These are phyloP conservation scores for Bugula neritina DNA, from an alignment of 2,888 invertebrate species.

Conservation along the genomic window DNA sequence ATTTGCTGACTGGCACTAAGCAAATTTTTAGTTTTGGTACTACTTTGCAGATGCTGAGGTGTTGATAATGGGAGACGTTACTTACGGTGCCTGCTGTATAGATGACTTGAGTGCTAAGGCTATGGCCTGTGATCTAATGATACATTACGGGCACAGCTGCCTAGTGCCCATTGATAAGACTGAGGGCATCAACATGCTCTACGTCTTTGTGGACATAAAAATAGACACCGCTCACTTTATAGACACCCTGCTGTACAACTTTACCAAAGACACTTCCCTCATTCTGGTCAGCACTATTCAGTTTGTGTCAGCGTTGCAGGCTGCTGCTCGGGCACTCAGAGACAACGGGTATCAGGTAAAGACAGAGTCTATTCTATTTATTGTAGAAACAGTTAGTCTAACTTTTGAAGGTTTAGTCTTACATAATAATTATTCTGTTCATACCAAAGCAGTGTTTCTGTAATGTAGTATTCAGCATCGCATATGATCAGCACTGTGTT, in stretches of 20 bases:
- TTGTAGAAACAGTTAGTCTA: too few species aligned
- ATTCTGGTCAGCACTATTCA: slow-evolving; percentile 95
- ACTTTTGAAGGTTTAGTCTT: too few species aligned
- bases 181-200: slow-evolving; percentile 78
- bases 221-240: slow-evolving; percentile 88
- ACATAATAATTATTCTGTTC: too few species aligned
- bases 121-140: slow-evolving; percentile 78
- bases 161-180: slow-evolving; percentile 49
- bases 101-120: slow-evolving; percentile 92
- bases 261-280: slow-evolving; percentile 56
- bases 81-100: slow-evolving; percentile 97
- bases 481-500: too few species aligned
- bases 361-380: too few species aligned
- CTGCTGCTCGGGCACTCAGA: slow-evolving; percentile 39
- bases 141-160: slow-evolving; percentile 98
- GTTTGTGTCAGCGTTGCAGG: slow-evolving; percentile 88
- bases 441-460: too few species aligned
- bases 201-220: slow-evolving; percentile 96
- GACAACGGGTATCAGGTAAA: background rate
- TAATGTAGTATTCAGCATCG: too few species aligned
- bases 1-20: too few species aligned
- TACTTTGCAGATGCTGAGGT: slow-evolving; percentile 68
- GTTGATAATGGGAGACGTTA: slow-evolving; percentile 96
- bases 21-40: background rate
- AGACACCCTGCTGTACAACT: slow-evolving; percentile 69